Base-by-base conservation (phyloP, 2,797 vertebrate species). In the Hydrocynus forskahlii region DNA sequence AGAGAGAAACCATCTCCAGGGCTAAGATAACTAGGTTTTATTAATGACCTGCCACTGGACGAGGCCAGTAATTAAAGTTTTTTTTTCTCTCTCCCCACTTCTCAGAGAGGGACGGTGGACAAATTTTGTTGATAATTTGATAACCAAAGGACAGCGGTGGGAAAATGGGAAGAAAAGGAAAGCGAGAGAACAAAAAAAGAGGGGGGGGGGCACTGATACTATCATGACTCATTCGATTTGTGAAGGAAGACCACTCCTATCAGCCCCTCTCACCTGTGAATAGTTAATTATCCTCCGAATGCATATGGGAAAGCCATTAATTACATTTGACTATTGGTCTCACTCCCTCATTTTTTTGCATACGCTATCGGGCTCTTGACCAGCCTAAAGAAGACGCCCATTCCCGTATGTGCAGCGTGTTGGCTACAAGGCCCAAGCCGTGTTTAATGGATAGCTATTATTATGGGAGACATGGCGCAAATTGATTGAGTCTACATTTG, bases 21-120 rank as follows among this genome's bases (percentile, higher is more conserved):
- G 91, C 88, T 66, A 92, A 94, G 97, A 99, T 99, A 99, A 97
- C 96, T 96, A 95, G 93, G 91, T 94, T 97, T 98, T 97, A 99
- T 99, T 99, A 99, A 99, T 98, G 97, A 97, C 97, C 97, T 98
- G 97, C 97, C 97, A 98, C 90, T 86, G 78, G 92, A 94, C 81
- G 84, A 94, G 94, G 94, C 94, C 88, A 95, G 96, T 98, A 98
- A 99, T 99, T 99, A 99, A 96, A 96, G 95, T 95, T 93, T 94
- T 93, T 88, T 91, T 88, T 89, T 89, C 29, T 90, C 86, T 91
- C 83, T 89, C 90, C 89, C 86, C 91, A 88, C 80, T 82, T 92
- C 91, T 91, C 92, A 17, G 29, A 71, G 92, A 94, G 94, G 94
- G 94, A 96, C 93, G 95, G 94, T 94, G 93, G 95, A 97, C 96